These are phyloP conservation scores for Macrobrachium nipponense DNA, from an alignment of 1,140 invertebrate species.

Conservation along the genomic window DNA sequence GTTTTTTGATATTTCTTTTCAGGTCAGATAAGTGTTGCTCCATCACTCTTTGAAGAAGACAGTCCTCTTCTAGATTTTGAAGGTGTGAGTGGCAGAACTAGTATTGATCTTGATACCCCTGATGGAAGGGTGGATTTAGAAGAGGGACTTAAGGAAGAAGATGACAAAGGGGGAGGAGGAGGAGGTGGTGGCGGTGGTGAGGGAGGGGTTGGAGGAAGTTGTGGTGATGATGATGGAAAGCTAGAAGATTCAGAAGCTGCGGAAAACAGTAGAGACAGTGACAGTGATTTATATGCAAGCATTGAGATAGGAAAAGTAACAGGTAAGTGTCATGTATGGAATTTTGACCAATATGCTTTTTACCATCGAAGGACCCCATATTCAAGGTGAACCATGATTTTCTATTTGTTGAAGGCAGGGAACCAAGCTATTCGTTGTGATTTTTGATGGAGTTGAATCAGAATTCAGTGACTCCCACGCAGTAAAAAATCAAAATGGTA, in stretches of 20 bases:
- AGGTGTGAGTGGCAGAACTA: conserved; percentile 36
- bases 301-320: conserved; percentile 61
- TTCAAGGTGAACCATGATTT: no score
- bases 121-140: conserved; percentile 40
- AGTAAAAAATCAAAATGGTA: no score
- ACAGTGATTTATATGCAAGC: conserved; percentile 50
- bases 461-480: no score
- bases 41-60: conserved; percentile 64
- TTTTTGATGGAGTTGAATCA: no score
- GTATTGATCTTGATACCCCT: conserved; percentile 50
- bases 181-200: conserved; percentile 30
- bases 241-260: not conserved
- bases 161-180: conserved; percentile 16
- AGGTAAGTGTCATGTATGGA: conserved; percentile 31
- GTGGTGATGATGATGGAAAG: conserved; percentile 7
- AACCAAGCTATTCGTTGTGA: no score
- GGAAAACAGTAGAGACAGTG: conserved; percentile 15
- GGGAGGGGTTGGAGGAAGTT: conserved; percentile 4
- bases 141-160: conserved; percentile 16
- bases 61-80: conserved; percentile 64
- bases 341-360: not conserved
- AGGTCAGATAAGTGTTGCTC: conserved; percentile 67
- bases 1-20: conserved; percentile 9
- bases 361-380: no score
- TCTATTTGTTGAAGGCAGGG: no score